Evolutionary conservation across 2,797 vertebrate species (phyloP).

Genomic region (Chaunax sp.): DNA sequence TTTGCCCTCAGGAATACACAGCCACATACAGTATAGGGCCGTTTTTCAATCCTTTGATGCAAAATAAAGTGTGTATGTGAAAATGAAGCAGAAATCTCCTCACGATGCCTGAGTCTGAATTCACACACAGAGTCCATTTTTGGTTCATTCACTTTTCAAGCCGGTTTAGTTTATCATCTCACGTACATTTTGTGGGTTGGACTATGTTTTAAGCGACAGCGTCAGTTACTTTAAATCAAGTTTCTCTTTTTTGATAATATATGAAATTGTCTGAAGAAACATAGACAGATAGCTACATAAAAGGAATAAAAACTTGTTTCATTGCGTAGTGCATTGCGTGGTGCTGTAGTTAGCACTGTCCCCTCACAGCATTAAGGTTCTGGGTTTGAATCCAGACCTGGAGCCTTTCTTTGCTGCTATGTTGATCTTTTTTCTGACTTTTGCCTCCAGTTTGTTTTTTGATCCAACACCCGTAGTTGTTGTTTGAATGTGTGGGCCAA

Average conservation of each 20-base stretch:
- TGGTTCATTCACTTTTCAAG: too few species aligned
- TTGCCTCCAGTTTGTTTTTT: too few species aligned
- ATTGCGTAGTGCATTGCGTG: not conserved
- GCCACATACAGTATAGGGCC: constrained; percentile 79
- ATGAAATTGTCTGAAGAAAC: not conserved
- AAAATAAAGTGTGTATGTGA: constrained; percentile 87
- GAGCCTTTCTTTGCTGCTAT: too few species aligned
- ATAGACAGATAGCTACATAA: not conserved
- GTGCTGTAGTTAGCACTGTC: too few species aligned
- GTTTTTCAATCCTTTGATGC: constrained; percentile 80
- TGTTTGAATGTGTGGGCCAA: too few species aligned
- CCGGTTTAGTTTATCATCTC: too few species aligned
- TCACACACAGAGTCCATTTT: not conserved
- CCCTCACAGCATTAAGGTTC: too few species aligned
- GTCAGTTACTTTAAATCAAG: not conserved
- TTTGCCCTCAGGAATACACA: constrained; percentile 86
- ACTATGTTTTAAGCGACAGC: too few species aligned
- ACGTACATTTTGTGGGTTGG: too few species aligned
- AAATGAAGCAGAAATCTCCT: constrained; percentile 57
- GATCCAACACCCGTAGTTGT: too few species aligned
- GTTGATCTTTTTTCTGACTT: too few species aligned
- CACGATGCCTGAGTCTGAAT: constrained; percentile 41
- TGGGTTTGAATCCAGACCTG: too few species aligned
- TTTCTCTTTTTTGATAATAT: not conserved
- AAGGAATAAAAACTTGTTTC: not conserved